A percentile compares a stretch with the other conserved stretches of the same genome.
These are phyloP conservation scores for Larimichthys crocea DNA, from an alignment of 2,113 vertebrate genomes.

Conservation along the genomic window DNA sequence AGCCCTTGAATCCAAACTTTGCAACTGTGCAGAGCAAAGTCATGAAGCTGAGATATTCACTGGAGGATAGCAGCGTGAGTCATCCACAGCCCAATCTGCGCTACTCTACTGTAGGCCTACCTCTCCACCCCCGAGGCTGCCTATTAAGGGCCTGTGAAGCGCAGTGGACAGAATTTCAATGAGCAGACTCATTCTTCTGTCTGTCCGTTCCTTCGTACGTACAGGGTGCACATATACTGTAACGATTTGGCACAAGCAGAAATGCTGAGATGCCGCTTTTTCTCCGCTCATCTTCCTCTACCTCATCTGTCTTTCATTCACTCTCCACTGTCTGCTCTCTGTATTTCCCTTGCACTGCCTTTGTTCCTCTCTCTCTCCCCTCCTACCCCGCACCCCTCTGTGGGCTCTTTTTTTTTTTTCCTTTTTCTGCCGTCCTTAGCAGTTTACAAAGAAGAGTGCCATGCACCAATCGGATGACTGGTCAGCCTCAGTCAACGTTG, in stretches of 20 bases:
- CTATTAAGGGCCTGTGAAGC: constrained; percentile 71
- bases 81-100: constrained; percentile 66
- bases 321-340: constrained; percentile 38
- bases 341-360: constrained; percentile 9
- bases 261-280: constrained; percentile 71
- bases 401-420: constrained; percentile 42
- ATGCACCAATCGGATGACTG: constrained; percentile 68
- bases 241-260: constrained; percentile 61
- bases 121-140: constrained; percentile 68
- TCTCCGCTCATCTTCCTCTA: constrained; percentile 42
- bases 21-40: constrained; percentile 60
- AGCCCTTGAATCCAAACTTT: constrained; percentile 62
- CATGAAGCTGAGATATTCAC: constrained; percentile 64
- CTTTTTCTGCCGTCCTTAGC: constrained; percentile 72
- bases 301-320: constrained; percentile 59
- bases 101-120: constrained; percentile 67
- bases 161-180: constrained; percentile 74
- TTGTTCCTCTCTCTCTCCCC: constrained; percentile 40
- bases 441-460: constrained; percentile 71
- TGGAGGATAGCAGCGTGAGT: constrained; percentile 70
- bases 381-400: constrained; percentile 28
- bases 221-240: constrained; percentile 44
- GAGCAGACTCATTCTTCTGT: constrained; percentile 59
- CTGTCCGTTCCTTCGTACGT: constrained; percentile 41
- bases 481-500: constrained; percentile 77